phyloP scores from a whole-genome alignment of 2,888 invertebrate genomes.

The Heliconius ismenius region DNA sequence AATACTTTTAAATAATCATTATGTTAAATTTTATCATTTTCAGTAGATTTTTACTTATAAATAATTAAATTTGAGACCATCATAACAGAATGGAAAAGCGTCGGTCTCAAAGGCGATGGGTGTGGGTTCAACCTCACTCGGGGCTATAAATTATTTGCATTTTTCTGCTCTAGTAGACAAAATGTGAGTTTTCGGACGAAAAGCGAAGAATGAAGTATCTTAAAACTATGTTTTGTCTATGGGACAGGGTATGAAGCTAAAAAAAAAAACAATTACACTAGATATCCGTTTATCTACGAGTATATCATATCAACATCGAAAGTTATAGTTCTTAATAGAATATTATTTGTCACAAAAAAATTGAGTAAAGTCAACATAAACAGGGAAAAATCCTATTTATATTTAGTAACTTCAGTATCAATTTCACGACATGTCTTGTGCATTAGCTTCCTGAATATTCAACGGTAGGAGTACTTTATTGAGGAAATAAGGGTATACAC shows the following conservation, averaged over 20 bases:
- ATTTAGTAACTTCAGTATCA: conserved; percentile 4
- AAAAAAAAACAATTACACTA: neutral
- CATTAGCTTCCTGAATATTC: conserved; percentile 5
- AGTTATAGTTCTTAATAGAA: neutral
- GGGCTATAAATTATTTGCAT: neutral
- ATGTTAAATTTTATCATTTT: no score
- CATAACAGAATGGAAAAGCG: neutral
- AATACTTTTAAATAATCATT: neutral
- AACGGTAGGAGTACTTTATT: neutral
- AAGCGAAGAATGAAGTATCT: neutral
- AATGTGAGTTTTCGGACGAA: neutral
- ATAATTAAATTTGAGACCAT: neutral
- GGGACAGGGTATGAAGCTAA: neutral
- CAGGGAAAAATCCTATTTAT: neutral
- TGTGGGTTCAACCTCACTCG: neutral
- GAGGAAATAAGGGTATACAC: conserved; percentile 2
- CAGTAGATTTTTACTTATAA: no score
- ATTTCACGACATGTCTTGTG: conserved; percentile 13
- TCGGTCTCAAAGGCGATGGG: neutral
- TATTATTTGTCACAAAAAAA: neutral
- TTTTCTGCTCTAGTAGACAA: neutral
- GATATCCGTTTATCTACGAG: neutral
- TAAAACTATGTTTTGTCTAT: no score
- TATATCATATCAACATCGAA: neutral
- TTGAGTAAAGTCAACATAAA: neutral